phyloP scores from a whole-genome alignment of 2,797 vertebrate species.

The Capromys pilorides region DNA sequence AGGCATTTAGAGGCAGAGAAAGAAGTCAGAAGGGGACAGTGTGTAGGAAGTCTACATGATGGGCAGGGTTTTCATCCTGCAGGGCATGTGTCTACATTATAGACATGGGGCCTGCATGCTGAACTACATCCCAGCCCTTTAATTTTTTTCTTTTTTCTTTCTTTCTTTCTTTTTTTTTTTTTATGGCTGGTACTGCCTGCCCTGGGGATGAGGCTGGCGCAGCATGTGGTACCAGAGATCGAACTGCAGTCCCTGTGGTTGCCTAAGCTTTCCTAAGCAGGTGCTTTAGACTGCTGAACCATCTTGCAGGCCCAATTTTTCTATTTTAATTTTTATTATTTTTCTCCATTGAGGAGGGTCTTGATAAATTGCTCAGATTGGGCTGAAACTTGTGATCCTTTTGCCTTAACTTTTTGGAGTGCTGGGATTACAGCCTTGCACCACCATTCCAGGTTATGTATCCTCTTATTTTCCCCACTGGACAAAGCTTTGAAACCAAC shows the following conservation, averaged over 20 bases:
- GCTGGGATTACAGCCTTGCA: background rate
- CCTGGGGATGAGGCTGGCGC: too few relatives aligned
- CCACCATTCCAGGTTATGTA: background rate
- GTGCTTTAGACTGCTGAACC: too few relatives aligned
- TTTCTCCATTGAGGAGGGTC: background rate
- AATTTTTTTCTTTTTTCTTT: too few relatives aligned
- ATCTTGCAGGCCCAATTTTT: too few relatives aligned
- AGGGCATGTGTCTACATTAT: background rate
- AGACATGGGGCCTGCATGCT: background rate
- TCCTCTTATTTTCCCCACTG: too few relatives aligned
- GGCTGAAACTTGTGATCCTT: background rate
- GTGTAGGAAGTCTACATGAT: background rate
- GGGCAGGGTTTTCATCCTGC: background rate
- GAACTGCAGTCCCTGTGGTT: too few relatives aligned
- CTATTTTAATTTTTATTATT: too few relatives aligned
- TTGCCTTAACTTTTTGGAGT: background rate
- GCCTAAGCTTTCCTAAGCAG: too few relatives aligned
- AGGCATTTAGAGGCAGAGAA: background rate
- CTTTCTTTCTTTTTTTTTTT: too few relatives aligned
- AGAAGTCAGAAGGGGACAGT: background rate
- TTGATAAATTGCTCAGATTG: background rate
- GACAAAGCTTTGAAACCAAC: too few relatives aligned
- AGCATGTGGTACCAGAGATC: too few relatives aligned
- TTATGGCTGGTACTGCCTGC: too few relatives aligned
- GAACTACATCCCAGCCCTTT: background rate